A percentile compares a stretch with the other conserved stretches of the same genome.
These are phyloP conservation scores for Heteromyza rotundicornis DNA, from an alignment of 2,888 invertebrate species.

Conservation along the genomic window DNA sequence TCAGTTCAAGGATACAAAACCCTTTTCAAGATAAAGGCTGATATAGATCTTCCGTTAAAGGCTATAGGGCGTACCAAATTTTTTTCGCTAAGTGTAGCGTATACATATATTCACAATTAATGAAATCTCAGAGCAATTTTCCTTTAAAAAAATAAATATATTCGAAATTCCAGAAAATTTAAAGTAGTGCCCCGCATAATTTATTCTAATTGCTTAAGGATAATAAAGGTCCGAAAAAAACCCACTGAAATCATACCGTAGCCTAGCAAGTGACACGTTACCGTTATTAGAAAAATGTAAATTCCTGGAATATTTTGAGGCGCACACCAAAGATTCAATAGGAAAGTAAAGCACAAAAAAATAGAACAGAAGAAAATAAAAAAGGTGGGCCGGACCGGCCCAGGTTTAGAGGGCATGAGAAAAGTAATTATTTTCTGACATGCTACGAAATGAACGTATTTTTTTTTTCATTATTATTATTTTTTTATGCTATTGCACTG, in stretches of 20 bases:
- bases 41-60: neutral
- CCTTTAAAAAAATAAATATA: neutral
- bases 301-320: constrained; percentile 7
- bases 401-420: neutral
- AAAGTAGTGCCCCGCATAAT: constrained; percentile 17
- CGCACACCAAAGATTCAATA: too few relatives aligned
- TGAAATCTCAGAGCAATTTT: constrained; percentile 22
- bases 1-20: neutral
- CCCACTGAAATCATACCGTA: neutral
- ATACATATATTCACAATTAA: constrained; percentile 6
- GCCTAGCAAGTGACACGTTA: constrained; percentile 12
- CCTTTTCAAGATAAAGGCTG: neutral
- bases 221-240: constrained; percentile 2
- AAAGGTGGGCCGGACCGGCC: neutral
- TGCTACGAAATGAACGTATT: neutral
- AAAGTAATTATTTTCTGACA: constrained; percentile 14
- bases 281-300: constrained; percentile 24
- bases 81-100: neutral
- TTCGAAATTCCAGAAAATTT: neutral
- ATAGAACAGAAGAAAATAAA: too few relatives aligned
- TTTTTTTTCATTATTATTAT: neutral
- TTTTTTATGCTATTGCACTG: too few relatives aligned
- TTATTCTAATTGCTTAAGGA: constrained; percentile 17
- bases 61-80: neutral
- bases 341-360: too few relatives aligned